These are phyloP conservation scores for Zeugodacus cucurbitae DNA, from an alignment of 1,140 invertebrate genomes.

Conservation along the genomic window DNA sequence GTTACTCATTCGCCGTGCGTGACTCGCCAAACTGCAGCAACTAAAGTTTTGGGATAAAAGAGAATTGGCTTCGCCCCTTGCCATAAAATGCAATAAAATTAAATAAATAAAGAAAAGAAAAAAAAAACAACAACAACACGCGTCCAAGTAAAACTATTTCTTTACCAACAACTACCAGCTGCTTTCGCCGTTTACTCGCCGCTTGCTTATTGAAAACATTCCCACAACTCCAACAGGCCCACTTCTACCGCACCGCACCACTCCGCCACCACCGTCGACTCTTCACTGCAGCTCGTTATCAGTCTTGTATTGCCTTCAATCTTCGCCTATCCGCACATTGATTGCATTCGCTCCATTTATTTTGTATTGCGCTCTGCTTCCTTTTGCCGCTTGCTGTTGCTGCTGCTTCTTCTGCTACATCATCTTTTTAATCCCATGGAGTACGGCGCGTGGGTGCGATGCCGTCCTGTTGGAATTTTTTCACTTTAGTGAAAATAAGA, in stretches of 20 bases:
- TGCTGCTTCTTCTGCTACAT: neutral
- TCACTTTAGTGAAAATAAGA: neutral
- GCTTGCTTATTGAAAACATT: neutral
- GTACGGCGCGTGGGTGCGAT: neutral
- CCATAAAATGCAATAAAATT: too few species aligned
- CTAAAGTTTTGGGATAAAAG: neutral
- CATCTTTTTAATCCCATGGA: neutral
- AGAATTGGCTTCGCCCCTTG: too few species aligned
- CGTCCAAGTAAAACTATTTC: neutral
- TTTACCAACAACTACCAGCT: neutral
- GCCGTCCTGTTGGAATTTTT: neutral
- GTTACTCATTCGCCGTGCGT: neutral
- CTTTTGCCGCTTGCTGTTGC: too few species aligned
- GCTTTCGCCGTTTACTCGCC: neutral
- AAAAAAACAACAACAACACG: neutral
- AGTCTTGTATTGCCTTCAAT: constrained; percentile 32
- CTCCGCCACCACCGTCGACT: neutral
- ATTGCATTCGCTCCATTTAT: constrained; percentile 36
- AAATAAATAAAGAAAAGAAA: neutral
- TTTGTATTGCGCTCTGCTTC: neutral
- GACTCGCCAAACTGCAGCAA: neutral
- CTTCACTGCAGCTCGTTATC: neutral
- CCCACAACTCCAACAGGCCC: neutral
- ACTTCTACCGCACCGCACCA: too few species aligned
- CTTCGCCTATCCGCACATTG: constrained; percentile 17